Percentiles rank a stretch among this genome's conserved stretches.
These are phyloP conservation scores for Galbula dea DNA, from an alignment of 2,113 vertebrate species.

Conservation along the genomic window DNA sequence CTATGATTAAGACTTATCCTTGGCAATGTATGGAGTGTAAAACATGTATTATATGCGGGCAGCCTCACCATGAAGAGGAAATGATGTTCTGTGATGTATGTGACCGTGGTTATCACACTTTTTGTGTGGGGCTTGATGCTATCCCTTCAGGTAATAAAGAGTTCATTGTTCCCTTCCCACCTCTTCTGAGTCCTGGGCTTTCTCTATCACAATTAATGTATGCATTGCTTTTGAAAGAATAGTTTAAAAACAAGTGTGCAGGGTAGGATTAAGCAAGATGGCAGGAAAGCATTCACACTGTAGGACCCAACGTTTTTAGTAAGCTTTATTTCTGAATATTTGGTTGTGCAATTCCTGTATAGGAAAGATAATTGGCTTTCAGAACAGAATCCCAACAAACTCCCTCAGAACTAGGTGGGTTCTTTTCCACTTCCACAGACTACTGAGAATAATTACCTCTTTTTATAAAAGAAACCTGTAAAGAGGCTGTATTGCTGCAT, in stretches of 20 bases:
- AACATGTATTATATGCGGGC: constrained; percentile 92
- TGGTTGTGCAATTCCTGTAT: background rate
- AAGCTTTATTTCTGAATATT: constrained; percentile 41
- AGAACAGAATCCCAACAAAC: background rate
- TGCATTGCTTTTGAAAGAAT: background rate
- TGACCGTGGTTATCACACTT: constrained; percentile 97
- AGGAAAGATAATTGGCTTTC: constrained; percentile 21
- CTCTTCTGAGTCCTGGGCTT: background rate
- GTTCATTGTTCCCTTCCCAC: background rate
- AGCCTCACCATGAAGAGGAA: constrained; percentile 97
- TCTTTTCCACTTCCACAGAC: background rate
- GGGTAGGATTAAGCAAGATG: background rate
- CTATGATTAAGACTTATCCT: constrained; percentile 92
- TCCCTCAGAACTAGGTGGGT: background rate
- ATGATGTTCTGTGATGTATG: constrained; percentile 99
- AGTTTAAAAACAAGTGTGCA: background rate
- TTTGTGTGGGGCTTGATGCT: constrained; percentile 93
- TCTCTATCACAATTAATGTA: background rate
- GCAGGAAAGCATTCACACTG: background rate
- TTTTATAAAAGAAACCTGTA: background rate
- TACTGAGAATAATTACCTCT: background rate
- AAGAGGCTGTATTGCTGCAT: constrained; percentile 27
- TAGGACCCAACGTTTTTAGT: background rate
- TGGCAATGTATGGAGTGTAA: constrained; percentile 99
- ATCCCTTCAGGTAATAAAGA: constrained; percentile 89